Evolutionary conservation across 2,888 invertebrate genomes (phyloP).

Genomic region (Drosophila limbata): DNA sequence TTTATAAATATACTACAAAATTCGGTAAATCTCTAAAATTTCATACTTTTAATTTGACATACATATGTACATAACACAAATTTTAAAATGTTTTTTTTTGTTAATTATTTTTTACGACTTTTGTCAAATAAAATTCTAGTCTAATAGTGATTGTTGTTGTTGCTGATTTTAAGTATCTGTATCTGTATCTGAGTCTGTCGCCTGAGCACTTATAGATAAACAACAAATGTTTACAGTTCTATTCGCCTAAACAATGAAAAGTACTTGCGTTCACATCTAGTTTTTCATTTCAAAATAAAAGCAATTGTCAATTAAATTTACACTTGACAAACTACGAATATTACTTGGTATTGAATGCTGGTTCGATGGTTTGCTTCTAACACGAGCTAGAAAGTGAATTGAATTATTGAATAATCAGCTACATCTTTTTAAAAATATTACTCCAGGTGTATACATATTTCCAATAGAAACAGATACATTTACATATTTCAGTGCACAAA

Average conservation of each 20-base stretch:
- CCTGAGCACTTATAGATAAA: slow-evolving; percentile 39
- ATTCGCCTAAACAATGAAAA: slow-evolving; percentile 29
- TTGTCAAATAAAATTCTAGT: slow-evolving; percentile 15
- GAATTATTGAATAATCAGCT: background rate
- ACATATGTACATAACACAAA: background rate
- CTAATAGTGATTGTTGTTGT: slow-evolving; percentile 12
- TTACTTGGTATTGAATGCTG: slow-evolving; percentile 2
- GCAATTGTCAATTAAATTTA: slow-evolving; percentile 31
- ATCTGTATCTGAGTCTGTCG: background rate
- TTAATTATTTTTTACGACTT: slow-evolving; percentile 1
- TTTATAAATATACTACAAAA: background rate
- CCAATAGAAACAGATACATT: background rate
- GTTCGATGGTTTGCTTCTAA: slow-evolving; percentile 4
- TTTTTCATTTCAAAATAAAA: slow-evolving; percentile 15
- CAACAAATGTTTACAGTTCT: slow-evolving; percentile 44
- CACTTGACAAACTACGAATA: slow-evolving; percentile 12
- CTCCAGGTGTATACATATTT: background rate
- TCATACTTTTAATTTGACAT: background rate
- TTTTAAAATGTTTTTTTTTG: background rate
- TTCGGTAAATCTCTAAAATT: background rate
- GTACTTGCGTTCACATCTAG: slow-evolving; percentile 13
- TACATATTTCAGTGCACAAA: background rate
- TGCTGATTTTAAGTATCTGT: slow-evolving; percentile 1
- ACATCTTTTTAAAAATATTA: background rate
- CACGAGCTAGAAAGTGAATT: slow-evolving; percentile 22